Percentiles rank a stretch among this genome's conserved stretches.
These are phyloP conservation scores for Colostygia pectinataria DNA, from an alignment of 2,888 invertebrate species.

Conservation along the genomic window DNA sequence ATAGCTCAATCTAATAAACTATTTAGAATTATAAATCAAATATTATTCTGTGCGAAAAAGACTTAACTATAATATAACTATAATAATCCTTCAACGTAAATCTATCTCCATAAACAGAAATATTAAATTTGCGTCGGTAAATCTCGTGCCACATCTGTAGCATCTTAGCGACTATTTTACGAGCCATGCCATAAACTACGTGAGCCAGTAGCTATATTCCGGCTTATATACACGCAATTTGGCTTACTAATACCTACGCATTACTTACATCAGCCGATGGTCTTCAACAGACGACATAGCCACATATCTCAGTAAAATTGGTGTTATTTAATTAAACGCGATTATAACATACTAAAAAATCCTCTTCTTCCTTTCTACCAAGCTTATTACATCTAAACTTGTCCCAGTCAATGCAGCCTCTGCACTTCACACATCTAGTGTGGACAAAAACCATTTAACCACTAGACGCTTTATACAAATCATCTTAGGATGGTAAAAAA, in stretches of 20 bases:
- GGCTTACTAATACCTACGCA: constrained; percentile 3
- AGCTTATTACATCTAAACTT: no score
- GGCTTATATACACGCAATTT: constrained; percentile 13
- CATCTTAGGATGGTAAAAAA: no score
- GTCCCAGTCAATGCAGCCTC: no score
- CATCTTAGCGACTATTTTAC: constrained; percentile 15
- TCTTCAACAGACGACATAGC: neutral
- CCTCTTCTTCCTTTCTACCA: no score
- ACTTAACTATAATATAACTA: no score
- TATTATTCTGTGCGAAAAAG: neutral
- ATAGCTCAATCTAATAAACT: no score
- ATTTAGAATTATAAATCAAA: neutral
- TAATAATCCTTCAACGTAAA: neutral
- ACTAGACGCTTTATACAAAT: no score
- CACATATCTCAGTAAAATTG: no score
- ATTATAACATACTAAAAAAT: no score
- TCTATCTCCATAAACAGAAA: constrained; percentile 1
- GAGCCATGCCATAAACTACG: constrained; percentile 14
- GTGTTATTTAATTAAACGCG: no score
- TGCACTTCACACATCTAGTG: no score
- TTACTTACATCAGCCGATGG: neutral
- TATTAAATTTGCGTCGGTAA: constrained; percentile 8
- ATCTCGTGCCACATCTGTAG: constrained; percentile 1
- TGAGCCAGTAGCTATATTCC: constrained; percentile 7
- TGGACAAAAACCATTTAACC: no score